Base-by-base conservation (phyloP, 2,888 invertebrate species). In the Drosophila cracens region DNA sequence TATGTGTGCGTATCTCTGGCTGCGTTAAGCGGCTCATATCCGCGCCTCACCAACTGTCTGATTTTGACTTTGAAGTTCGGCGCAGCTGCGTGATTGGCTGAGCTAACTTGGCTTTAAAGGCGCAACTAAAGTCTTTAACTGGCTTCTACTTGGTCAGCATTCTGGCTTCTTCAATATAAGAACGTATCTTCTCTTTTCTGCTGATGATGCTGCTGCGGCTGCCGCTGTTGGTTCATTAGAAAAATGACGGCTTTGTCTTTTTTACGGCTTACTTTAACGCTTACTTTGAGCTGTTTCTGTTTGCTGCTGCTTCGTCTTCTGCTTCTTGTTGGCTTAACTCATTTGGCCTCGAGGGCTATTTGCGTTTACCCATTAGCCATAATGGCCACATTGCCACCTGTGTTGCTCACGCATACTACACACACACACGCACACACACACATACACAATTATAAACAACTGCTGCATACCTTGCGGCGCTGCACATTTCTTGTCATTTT, bases 61-160 rank as follows among this genome's bases (percentile, higher is more conserved):
- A 72, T 90, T 91, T 79, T 86, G 83, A 80, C 91, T 92, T 92
- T 92, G 91, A 92, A 92, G 92, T 92, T 91, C 74, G 81, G 91
- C 91, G 91, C 91, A 83, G 82, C 86, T 84, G 92, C 90, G 85
- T 92, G 91, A 92, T 92, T 92, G 91, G 91, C 86, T 83, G 81
- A 62, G 72, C 73, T 76, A 72, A 72, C 66, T 66, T 81, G 73
- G 76, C 81, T 73, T 70, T 80, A 76, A 72, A 87, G 87, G 90
- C 89, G 82, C 87, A 80, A 75, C 83, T 83, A 82, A 91, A 84
- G 83, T 79, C 79, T 90, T 90, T 87, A 86, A 85, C 83, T 84
- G 83, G 83, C 86, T 83, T 83, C 82, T 69, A 83, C 82, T 81
- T 81, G 83, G 76, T 64, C 78, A 74, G 66, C 63, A 81, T 72